Percentiles rank a stretch among this genome's conserved stretches.
These are phyloP conservation scores for Drosophila chauvacae DNA, from an alignment of 1,140 invertebrate genomes.

Conservation along the genomic window DNA sequence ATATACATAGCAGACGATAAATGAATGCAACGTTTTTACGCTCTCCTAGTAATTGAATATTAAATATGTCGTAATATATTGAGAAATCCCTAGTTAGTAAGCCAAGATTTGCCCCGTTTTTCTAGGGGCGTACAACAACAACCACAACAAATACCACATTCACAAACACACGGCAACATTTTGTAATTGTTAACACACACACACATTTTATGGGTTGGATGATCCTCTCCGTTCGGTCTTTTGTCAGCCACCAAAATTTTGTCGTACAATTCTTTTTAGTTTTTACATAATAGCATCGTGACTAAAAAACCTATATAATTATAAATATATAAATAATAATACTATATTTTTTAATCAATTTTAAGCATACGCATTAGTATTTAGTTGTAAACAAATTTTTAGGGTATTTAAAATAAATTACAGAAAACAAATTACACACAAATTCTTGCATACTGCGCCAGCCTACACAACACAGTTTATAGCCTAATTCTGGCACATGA, in stretches of 20 bases:
- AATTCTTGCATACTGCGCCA: conserved; percentile 59
- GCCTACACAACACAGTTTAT: conserved; percentile 14
- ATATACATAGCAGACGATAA: conserved; percentile 38
- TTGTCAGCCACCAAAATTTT: conserved; percentile 21
- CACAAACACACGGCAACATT: conserved; percentile 12
- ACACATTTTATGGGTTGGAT: conserved; percentile 18
- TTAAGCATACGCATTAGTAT: conserved; percentile 70
- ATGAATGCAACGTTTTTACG: conserved; percentile 61
- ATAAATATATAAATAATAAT: conserved; percentile 27
- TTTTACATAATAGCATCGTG: conserved; percentile 49
- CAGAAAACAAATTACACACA: conserved; percentile 62
- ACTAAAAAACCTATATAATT: conserved; percentile 45
- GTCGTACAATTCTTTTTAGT: conserved; percentile 50
- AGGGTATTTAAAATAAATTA: conserved; percentile 68
- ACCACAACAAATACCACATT: conserved; percentile 18
- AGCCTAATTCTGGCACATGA: not conserved
- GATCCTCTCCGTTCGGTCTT: conserved; percentile 2
- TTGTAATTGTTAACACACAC: conserved; percentile 39
- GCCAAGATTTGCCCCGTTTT: conserved; percentile 57
- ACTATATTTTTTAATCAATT: conserved; percentile 75
- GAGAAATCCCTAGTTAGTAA: conserved; percentile 39
- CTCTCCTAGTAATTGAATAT: conserved; percentile 79
- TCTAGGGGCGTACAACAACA: conserved; percentile 39
- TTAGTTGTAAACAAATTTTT: conserved; percentile 78
- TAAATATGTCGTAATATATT: conserved; percentile 53